Conservation (phyloP, 1,140 invertebrate species). For the Cydia pomonella region DNA sequence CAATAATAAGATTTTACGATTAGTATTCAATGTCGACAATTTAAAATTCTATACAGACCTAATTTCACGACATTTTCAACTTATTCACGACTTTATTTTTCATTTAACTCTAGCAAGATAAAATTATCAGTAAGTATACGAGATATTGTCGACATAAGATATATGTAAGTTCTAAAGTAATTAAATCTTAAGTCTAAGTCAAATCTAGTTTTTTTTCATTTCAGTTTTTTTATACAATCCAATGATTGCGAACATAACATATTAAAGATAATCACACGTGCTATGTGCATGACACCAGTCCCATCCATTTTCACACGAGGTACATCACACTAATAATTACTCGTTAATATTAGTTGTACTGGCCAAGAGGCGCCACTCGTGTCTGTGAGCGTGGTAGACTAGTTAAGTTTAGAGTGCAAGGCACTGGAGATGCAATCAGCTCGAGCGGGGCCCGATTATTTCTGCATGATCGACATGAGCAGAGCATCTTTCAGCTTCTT, state of each 20-base stretch:
- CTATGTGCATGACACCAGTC: slow-evolving; percentile 11
- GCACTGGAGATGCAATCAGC: background rate
- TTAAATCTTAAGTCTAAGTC: slow-evolving; percentile 33
- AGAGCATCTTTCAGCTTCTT: slow-evolving; percentile 70
- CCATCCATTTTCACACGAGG: slow-evolving; percentile 18
- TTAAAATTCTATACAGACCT: slow-evolving; percentile 8
- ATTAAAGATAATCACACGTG: slow-evolving; percentile 7
- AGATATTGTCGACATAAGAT: slow-evolving; percentile 31
- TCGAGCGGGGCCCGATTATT: slow-evolving; percentile 40
- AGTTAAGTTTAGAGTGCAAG: slow-evolving; percentile 5
- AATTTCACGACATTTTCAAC: slow-evolving; percentile 21
- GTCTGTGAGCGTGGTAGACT: slow-evolving; percentile 8
- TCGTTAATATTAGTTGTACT: slow-evolving; percentile 21
- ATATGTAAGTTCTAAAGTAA: slow-evolving; percentile 26
- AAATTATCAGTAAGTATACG: slow-evolving; percentile 6
- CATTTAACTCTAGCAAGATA: slow-evolving; percentile 20
- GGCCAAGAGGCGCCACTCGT: slow-evolving; percentile 5
- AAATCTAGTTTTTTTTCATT: slow-evolving; percentile 20
- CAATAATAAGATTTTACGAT: slow-evolving; percentile 21
- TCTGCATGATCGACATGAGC: slow-evolving; percentile 69
- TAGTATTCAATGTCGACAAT: slow-evolving; percentile 24
- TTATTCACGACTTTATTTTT: slow-evolving; percentile 33
- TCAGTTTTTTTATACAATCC: slow-evolving; percentile 23
- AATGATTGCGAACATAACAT: slow-evolving; percentile 19
- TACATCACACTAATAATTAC: slow-evolving; percentile 24